Evolutionary conservation across 1,140 invertebrate genomes (phyloP).

Genomic region (Luehdorfia chinensis): DNA sequence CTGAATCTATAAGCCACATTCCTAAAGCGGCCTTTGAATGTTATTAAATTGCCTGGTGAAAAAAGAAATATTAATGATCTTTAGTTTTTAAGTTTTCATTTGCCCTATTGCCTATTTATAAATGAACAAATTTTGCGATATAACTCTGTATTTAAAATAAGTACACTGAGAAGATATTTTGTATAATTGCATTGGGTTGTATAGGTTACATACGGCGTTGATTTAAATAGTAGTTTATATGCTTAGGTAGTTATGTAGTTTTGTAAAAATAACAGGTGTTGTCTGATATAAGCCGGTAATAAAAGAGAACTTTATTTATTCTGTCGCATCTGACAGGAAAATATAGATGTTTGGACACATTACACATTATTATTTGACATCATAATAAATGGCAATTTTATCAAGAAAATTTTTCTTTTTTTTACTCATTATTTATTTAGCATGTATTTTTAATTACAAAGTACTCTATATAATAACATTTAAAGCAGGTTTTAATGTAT

Average conservation of each 20-base stretch:
- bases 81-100: slow-evolving; percentile 35
- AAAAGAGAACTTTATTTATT: slow-evolving; percentile 62
- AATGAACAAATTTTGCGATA: slow-evolving; percentile 65
- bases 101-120: slow-evolving; percentile 44
- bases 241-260: slow-evolving; percentile 40
- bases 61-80: slow-evolving; percentile 33
- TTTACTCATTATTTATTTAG: too few relatives aligned
- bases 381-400: slow-evolving; percentile 59
- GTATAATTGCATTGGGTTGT: slow-evolving; percentile 74
- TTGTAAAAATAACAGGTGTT: slow-evolving; percentile 61
- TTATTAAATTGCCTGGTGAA: slow-evolving; percentile 18
- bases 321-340: slow-evolving; percentile 46
- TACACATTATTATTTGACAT: slow-evolving; percentile 47
- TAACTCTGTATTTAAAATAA: slow-evolving; percentile 62
- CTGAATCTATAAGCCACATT: too few relatives aligned
- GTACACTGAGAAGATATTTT: slow-evolving; percentile 69
- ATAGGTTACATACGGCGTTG: slow-evolving; percentile 53
- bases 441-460: too few relatives aligned
- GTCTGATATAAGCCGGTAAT: slow-evolving; percentile 38
- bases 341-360: slow-evolving; percentile 46
- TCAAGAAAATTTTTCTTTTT: slow-evolving; percentile 25
- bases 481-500: too few relatives aligned
- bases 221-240: slow-evolving; percentile 42
- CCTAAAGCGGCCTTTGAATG: slow-evolving; percentile 36
- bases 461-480: too few relatives aligned